Percentiles rank a stretch among this genome's conserved stretches.
Evolutionary conservation across 2,797 vertebrate genomes (phyloP).

Genomic region (Mus spretus): DNA sequence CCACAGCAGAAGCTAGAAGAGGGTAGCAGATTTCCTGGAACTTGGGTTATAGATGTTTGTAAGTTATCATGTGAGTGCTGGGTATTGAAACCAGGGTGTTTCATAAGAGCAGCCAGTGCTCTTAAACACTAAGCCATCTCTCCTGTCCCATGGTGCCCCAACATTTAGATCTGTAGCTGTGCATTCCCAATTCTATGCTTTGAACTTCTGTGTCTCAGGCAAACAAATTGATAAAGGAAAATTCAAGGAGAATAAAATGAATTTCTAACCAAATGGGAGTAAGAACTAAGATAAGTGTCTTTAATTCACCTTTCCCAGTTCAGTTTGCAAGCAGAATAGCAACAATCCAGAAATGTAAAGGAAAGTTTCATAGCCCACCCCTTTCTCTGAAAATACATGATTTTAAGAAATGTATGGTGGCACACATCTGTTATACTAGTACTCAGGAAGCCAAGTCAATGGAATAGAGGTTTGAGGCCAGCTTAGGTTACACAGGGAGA

Average conservation of each 20-base stretch:
- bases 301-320: not conserved
- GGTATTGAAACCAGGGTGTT: not conserved
- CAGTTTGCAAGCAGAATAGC: not conserved
- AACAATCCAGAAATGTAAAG: not conserved
- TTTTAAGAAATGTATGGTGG: not conserved
- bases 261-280: constrained; percentile 1
- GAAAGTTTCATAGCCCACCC: not conserved
- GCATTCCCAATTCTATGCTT: not conserved
- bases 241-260: not conserved
- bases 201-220: not conserved
- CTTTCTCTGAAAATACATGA: not conserved
- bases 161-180: not conserved
- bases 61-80: not conserved
- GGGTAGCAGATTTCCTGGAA: not conserved
- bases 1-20: not conserved
- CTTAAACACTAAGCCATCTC: not conserved
- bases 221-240: not conserved
- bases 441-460: not conserved
- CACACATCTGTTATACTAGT: not conserved
- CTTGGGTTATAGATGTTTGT: not conserved
- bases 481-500: not conserved
- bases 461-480: not conserved
- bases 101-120: not conserved
- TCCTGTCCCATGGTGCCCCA: not conserved
- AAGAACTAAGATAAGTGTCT: not conserved